Percentiles rank a stretch among this genome's conserved stretches.
Conservation (phyloP, 2,797 vertebrate species). For the Dicrostonyx torquatus region DNA sequence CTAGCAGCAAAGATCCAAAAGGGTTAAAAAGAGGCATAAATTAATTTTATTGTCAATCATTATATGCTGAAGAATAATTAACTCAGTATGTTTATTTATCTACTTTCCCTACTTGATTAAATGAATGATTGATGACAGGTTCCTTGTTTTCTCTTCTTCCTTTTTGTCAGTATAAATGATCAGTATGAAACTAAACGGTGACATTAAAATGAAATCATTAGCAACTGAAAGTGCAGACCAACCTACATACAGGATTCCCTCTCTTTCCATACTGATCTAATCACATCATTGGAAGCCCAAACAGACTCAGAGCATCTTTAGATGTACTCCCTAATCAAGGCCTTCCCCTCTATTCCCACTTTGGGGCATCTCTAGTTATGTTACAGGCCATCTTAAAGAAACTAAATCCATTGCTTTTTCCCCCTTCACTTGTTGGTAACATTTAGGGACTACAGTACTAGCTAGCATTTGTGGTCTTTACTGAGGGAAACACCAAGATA, state of each 20-base stretch:
- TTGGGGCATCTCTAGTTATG: not conserved
- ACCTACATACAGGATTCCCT: slow-evolving; percentile 52
- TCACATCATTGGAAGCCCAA: slow-evolving; percentile 53
- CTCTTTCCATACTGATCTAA: slow-evolving; percentile 32
- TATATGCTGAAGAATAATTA: slow-evolving; percentile 89
- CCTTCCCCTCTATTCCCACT: slow-evolving; percentile 26
- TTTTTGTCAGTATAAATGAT: slow-evolving; percentile 87
- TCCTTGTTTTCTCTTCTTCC: slow-evolving; percentile 87
- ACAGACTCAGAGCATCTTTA: slow-evolving; percentile 17
- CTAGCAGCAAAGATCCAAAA: slow-evolving; percentile 70
- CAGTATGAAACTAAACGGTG: slow-evolving; percentile 84
- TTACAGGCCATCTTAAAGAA: slow-evolving; percentile 34
- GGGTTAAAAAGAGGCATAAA: slow-evolving; percentile 86
- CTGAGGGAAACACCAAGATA: slow-evolving; percentile 40
- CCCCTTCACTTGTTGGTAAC: slow-evolving; percentile 31
- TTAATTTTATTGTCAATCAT: slow-evolving; percentile 88
- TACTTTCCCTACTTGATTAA: slow-evolving; percentile 89
- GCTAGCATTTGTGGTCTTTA: slow-evolving; percentile 32
- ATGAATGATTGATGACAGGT: slow-evolving; percentile 90
- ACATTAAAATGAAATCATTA: slow-evolving; percentile 83
- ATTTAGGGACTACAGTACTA: slow-evolving; percentile 20
- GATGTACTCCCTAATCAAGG: not conserved
- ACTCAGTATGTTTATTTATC: slow-evolving; percentile 89
- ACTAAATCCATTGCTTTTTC: slow-evolving; percentile 29
- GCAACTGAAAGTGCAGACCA: slow-evolving; percentile 75